A percentile compares a stretch with the other conserved stretches of the same genome.
Conservation (phyloP, 2,888 invertebrate species). For the Seira sanloemensis region DNA sequence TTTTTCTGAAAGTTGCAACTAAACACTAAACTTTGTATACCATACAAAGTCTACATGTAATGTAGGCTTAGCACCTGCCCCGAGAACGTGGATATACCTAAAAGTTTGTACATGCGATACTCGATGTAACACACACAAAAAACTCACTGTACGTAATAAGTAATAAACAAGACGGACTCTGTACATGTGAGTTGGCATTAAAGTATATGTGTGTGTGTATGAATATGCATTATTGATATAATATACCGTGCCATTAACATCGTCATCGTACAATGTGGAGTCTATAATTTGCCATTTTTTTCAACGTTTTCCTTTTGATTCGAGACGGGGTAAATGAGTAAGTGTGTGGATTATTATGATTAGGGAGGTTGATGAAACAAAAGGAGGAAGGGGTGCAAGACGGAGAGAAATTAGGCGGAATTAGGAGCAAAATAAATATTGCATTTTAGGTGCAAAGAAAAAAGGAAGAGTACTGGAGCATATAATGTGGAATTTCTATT, state of each 20-base stretch:
- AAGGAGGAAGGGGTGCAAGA: slow-evolving; percentile 21
- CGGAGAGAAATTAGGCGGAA: neutral
- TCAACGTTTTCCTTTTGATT: slow-evolving; percentile 29
- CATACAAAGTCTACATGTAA: slow-evolving; percentile 1
- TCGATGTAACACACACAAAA: too few relatives aligned
- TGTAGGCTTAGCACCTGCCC: slow-evolving; percentile 14
- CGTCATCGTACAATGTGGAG: slow-evolving; percentile 9
- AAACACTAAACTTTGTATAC: too few relatives aligned
- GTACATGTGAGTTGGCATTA: neutral
- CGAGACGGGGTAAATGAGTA: too few relatives aligned
- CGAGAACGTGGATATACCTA: too few relatives aligned
- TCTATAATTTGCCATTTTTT: slow-evolving; percentile 49
- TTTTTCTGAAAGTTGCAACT: too few relatives aligned
- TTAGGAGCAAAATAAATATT: neutral
- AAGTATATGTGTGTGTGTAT: too few relatives aligned
- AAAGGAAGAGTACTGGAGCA: too few relatives aligned
- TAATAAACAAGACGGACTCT: neutral
- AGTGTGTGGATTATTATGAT: slow-evolving; percentile 32
- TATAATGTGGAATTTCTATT: too few relatives aligned
- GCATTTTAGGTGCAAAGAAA: neutral
- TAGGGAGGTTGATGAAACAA: slow-evolving; percentile 7
- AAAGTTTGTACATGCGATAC: too few relatives aligned
- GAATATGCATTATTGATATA: neutral
- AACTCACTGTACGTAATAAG: too few relatives aligned
- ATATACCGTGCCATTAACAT: slow-evolving; percentile 12